Base-by-base conservation (phyloP, 2,113 vertebrate species). In the Aegotheles bennettii region DNA sequence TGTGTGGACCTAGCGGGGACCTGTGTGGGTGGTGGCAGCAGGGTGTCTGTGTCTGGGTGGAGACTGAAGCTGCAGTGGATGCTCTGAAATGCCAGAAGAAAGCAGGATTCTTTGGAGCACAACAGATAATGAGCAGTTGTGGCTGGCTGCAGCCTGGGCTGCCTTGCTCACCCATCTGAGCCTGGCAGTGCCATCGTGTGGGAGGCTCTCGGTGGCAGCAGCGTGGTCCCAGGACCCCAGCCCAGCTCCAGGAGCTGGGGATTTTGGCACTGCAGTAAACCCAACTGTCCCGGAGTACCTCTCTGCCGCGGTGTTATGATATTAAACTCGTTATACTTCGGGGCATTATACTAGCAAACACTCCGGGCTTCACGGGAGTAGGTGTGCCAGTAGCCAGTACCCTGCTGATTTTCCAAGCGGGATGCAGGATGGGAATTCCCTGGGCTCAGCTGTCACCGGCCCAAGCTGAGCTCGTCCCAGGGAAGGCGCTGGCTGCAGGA, bases 361-460 rank as follows among this genome's bases (percentile, higher is more conserved):
- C 35, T 28, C 7, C 0, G 48, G 47, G 38, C 6, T 2, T 7
- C 11, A 3, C 9, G 26, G 40, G 36, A 15, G 31, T 15, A 10
- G 24, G 19, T 10, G 15, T 12, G 61, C 65, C 19, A 14, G 36
- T 4, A 2, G 61, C 65, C 19, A 14, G 36, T 4, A 2, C 42
- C 31, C 43, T 54, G 76, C 13, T 25, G 70, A 0, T 16, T 13
- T 9, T 25, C 6, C 38, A 9, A 1, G 24, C 42, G 18, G 53
- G 47, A 24, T 3, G 0, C 8, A 17, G 43, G 23, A 10, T 0
- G 50, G 53, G 7, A 9, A 3, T 29, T 10, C 45, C 48, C n/a
- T 24, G 1, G 2, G 67, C 56, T 33, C 47, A 0, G 71, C 3
- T 1, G 0, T 16, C 42, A 1, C 25, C 3, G 75, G 21, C 4